Percentiles rank a stretch among this genome's conserved stretches.
These are phyloP conservation scores for Ia io DNA, from an alignment of 2,113 vertebrate genomes.

Conservation along the genomic window DNA sequence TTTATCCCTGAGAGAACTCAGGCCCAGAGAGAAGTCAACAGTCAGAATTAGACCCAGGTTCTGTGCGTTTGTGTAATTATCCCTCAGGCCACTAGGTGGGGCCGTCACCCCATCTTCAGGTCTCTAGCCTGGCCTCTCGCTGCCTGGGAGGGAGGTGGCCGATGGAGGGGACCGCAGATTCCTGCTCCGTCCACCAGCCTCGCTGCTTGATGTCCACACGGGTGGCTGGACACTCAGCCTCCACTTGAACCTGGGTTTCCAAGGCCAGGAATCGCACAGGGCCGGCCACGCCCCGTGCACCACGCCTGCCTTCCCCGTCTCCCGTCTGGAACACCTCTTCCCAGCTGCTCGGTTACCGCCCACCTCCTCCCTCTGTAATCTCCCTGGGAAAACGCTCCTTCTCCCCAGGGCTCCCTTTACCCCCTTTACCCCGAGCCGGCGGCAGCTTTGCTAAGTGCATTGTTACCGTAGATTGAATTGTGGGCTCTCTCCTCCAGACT, in stretches of 20 bases:
- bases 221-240: neutral
- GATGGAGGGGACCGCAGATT: too few relatives aligned
- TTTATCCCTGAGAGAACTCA: neutral
- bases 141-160: too few relatives aligned
- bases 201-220: neutral
- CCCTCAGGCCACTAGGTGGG: neutral
- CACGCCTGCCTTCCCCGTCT: rapidly evolving
- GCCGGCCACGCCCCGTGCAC: neutral
- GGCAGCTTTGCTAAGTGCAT: neutral
- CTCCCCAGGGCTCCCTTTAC: neutral
- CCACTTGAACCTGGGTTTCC: neutral
- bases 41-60: rapidly evolving
- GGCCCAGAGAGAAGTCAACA: too few relatives aligned
- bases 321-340: rapidly evolving
- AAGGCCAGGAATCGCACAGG: neutral
- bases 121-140: rapidly evolving
- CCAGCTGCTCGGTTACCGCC: too few relatives aligned
- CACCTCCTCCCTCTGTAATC: neutral
- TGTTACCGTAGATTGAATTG: neutral
- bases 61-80: rapidly evolving
- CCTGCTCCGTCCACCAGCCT: too few relatives aligned
- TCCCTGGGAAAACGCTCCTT: rapidly evolving
- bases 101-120: neutral
- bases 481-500: neutral
- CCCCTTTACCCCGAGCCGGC: neutral